A percentile compares a stretch with the other conserved stretches of the same genome.
Conservation (phyloP, 2,113 vertebrate genomes). For the Chrysochloris asiatica region DNA sequence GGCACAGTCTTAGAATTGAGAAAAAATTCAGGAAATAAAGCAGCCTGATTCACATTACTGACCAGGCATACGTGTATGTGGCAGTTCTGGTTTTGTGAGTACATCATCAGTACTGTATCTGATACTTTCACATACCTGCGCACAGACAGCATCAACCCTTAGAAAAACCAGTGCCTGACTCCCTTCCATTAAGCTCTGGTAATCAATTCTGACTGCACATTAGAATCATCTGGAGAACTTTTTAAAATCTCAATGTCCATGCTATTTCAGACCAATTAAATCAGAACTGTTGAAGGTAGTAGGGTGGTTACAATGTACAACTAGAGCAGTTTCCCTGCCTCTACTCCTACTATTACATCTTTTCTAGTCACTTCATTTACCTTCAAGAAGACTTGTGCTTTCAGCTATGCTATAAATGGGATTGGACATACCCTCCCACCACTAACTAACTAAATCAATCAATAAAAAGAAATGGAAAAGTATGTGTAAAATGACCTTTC, state of each 20-base stretch:
- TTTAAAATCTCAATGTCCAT: not conserved
- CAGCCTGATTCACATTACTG: not conserved
- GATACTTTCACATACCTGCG: not conserved
- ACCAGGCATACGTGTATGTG: not conserved
- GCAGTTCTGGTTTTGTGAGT: not conserved
- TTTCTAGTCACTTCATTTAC: conserved; percentile 20
- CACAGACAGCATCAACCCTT: not conserved
- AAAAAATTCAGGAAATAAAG: not conserved
- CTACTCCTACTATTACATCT: not conserved
- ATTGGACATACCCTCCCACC: conserved; percentile 16
- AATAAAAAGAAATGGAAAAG: conserved; percentile 41
- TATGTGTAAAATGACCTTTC: not conserved
- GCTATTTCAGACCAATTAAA: not conserved
- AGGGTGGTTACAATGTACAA: not conserved
- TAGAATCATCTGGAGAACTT: not conserved
- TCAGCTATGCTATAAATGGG: not conserved
- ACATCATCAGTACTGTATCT: not conserved
- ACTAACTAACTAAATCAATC: too few species aligned
- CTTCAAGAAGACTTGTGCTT: conserved; percentile 42
- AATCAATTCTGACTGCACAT: not conserved
- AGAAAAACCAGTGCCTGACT: not conserved
- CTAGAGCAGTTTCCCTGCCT: not conserved
- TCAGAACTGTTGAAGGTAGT: not conserved
- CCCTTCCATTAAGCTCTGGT: not conserved
- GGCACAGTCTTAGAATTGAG: not conserved